phyloP scores from a whole-genome alignment of 2,797 vertebrate species.

The Pangasius djambal region DNA sequence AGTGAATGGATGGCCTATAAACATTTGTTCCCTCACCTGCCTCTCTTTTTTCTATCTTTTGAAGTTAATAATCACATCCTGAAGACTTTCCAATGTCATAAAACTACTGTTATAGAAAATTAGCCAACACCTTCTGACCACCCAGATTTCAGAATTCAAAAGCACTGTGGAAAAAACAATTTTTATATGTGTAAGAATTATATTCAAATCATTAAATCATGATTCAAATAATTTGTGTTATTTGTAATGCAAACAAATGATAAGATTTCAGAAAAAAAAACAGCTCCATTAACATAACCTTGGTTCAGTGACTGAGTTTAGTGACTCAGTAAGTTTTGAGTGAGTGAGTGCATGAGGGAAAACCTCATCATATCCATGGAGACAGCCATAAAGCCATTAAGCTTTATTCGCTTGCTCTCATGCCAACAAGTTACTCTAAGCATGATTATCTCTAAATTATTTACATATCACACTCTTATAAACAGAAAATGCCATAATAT shows the following conservation, averaged over 20 bases:
- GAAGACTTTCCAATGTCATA: too few relatives aligned
- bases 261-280: neutral
- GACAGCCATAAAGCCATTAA: constrained; percentile 27
- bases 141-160: neutral
- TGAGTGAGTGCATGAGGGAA: neutral
- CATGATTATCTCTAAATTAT: constrained; percentile 55
- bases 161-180: neutral
- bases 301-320: neutral
- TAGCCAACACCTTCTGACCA: neutral
- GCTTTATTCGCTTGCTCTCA: constrained; percentile 35
- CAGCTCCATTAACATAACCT: neutral
- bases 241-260: neutral
- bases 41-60: too few relatives aligned
- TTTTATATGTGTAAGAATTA: neutral
- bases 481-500: constrained; percentile 35
- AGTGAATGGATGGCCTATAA: neutral
- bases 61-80: neutral
- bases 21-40: neutral
- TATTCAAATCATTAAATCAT: neutral
- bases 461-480: constrained; percentile 43
- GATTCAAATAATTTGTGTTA: neutral
- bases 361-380: constrained; percentile 24
- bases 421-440: constrained; percentile 35
- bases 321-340: neutral
- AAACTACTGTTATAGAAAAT: neutral